A percentile compares a stretch with the other conserved stretches of the same genome.
Conservation (phyloP, 2,888 invertebrate genomes). For the Amblyteles armatorius region DNA sequence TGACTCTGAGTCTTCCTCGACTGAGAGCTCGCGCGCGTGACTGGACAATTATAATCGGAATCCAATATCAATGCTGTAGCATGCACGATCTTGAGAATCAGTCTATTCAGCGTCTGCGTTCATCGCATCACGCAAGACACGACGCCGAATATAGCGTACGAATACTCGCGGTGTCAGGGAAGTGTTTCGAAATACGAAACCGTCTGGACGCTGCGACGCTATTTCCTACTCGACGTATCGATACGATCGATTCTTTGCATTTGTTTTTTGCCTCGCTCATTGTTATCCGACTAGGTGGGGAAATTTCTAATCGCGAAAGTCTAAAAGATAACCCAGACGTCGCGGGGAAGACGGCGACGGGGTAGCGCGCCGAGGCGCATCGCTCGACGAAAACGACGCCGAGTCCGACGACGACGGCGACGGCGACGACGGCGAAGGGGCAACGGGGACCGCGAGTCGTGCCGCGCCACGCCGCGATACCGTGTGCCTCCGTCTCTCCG, state of each 20-base stretch:
- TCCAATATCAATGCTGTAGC: constrained; percentile 31
- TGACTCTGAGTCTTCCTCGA: constrained; percentile 21
- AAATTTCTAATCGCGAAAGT: constrained; percentile 3
- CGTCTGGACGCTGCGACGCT: constrained; percentile 15
- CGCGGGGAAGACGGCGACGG: neutral
- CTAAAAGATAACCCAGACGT: constrained; percentile 10
- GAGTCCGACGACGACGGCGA: constrained; percentile 46
- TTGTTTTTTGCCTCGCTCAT: neutral
- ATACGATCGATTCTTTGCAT: neutral
- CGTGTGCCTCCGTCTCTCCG: constrained; percentile 14
- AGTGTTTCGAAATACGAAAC: constrained; percentile 68
- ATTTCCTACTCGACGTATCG: constrained; percentile 23
- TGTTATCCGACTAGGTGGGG: neutral
- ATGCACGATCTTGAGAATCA: constrained; percentile 5
- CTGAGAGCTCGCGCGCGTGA: neutral
- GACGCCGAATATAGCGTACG: neutral
- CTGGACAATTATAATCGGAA: constrained; percentile 34
- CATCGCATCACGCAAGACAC: constrained; percentile 2
- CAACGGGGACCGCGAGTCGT: constrained; percentile 41
- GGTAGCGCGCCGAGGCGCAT: constrained; percentile 28
- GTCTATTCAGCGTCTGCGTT: constrained; percentile 39
- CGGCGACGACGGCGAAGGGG: constrained; percentile 12
- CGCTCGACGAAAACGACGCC: constrained; percentile 32
- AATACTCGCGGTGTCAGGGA: constrained; percentile 9
- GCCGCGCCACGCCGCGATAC: constrained; percentile 42